phyloP scores from a whole-genome alignment of 2,888 invertebrate genomes.

The Pristionchus mayeri region DNA sequence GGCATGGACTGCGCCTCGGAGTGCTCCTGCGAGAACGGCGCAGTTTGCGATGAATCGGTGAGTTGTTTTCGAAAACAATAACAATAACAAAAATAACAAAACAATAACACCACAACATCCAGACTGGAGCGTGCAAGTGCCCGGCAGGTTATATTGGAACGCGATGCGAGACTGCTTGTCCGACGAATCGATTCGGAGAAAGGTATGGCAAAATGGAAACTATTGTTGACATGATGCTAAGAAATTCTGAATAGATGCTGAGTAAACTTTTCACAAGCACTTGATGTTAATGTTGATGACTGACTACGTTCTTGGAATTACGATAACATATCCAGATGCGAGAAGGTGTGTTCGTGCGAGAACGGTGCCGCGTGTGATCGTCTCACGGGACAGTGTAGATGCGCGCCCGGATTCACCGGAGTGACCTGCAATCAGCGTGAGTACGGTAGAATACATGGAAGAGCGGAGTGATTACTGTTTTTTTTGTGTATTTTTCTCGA shows the following conservation, averaged over 20 bases:
- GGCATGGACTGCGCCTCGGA: slow-evolving; percentile 60
- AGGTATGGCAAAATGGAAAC: slow-evolving; percentile 63
- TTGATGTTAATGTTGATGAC: no score
- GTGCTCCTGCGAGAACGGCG: slow-evolving; percentile 67
- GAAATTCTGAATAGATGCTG: no score
- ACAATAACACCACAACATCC: slow-evolving; percentile 30
- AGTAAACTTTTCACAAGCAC: no score
- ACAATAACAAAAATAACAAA: background rate
- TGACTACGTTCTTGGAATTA: no score
- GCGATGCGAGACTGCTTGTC: slow-evolving; percentile 77
- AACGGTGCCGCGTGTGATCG: slow-evolving; percentile 75
- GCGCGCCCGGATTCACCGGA: slow-evolving; percentile 80
- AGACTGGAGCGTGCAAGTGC: slow-evolving; percentile 84
- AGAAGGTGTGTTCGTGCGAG: slow-evolving; percentile 72
- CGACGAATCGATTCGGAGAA: slow-evolving; percentile 67
- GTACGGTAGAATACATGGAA: background rate
- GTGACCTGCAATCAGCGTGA: slow-evolving; percentile 62
- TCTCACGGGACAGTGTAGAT: slow-evolving; percentile 76
- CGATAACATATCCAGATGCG: slow-evolving; percentile 65
- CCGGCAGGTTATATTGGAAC: slow-evolving; percentile 77
- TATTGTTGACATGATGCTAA: no score
- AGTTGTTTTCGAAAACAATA: background rate
- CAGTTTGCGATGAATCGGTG: slow-evolving; percentile 20
- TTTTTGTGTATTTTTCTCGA: no score
- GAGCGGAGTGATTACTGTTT: background rate